Base-by-base conservation (phyloP, 1,140 invertebrate genomes). In the Cepaea nemoralis region DNA sequence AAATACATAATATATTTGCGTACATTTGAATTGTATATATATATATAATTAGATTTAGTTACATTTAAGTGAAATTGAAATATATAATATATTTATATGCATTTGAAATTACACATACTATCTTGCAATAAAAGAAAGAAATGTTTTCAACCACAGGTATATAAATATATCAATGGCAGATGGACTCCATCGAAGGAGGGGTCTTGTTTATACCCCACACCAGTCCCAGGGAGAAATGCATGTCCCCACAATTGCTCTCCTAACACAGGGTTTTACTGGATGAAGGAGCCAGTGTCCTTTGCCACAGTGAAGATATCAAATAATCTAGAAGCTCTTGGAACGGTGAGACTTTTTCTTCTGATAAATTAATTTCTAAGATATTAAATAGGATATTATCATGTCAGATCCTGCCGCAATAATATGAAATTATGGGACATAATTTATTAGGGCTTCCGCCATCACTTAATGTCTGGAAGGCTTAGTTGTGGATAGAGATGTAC, bases 231-330 rank as follows among this genome's bases (percentile, higher is more conserved):
- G 1, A 69, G 59, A n/a, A n/a, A 27, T 71, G 95, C 97, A 85
- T 98, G 97, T 90, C 94, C 96, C 39, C 97, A 98, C 88, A 96
- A 96, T 0, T 97, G 98, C 87, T 97, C 96, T 59, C 97, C 97
- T 0, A 98, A 98, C 91, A 97, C 97, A 86, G 97, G 97, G 0
- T 95, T 95, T 0, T 96, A 97, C 90, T 98, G 97, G 97, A 97
- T 97, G 95, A 96, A 97, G 83, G 94, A 96, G 0, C 95, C 98
- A 48, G 66, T 83, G 50, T 96, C 95, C 0, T 99, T 98, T 89
- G 95, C 96, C 12, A 98, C 98, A 94, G 96, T 98, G 0, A 98
- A 98, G 91, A 92, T 99, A 5, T 98, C 97, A 0, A 99, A 99
- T 89, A 98, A 98, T 78, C 82, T 84, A 59, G 83, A 86, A 19